Percentiles rank a stretch among this genome's conserved stretches.
phyloP scores from a whole-genome alignment of 2,113 vertebrate species.

The Petrocephalus zakoni region DNA sequence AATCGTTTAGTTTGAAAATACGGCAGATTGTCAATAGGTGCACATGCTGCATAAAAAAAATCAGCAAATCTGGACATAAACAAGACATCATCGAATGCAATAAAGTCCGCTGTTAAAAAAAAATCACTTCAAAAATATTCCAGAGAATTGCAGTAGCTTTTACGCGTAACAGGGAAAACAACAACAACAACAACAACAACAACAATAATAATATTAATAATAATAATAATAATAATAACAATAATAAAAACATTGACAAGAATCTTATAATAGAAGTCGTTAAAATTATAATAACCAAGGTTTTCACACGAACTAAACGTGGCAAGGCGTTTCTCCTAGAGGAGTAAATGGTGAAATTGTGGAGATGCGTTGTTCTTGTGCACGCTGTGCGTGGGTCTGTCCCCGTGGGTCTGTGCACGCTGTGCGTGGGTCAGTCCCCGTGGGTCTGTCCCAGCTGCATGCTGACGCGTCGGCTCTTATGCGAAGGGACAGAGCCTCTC shows the following conservation, averaged over 20 bases:
- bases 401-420: too few species aligned
- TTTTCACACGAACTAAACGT: neutral
- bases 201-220: neutral
- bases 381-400: neutral
- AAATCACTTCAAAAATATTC: neutral
- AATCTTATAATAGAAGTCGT: neutral
- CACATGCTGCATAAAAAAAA: neutral
- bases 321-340: neutral
- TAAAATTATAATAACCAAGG: neutral
- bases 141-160: neutral
- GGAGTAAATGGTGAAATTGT: neutral
- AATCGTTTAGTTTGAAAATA: neutral
- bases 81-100: neutral
- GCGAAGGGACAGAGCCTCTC: conserved; percentile 27
- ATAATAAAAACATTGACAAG: neutral
- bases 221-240: neutral
- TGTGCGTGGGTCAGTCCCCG: neutral
- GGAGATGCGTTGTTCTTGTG: neutral
- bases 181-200: neutral
- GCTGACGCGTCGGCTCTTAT: conserved; percentile 36
- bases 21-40: neutral
- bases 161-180: neutral
- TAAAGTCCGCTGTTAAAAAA: neutral
- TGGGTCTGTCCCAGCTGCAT: too few species aligned
- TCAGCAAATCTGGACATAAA: neutral